These are phyloP conservation scores for Synanthedon vespiformis DNA, from an alignment of 2,888 invertebrate species.

Conservation along the genomic window DNA sequence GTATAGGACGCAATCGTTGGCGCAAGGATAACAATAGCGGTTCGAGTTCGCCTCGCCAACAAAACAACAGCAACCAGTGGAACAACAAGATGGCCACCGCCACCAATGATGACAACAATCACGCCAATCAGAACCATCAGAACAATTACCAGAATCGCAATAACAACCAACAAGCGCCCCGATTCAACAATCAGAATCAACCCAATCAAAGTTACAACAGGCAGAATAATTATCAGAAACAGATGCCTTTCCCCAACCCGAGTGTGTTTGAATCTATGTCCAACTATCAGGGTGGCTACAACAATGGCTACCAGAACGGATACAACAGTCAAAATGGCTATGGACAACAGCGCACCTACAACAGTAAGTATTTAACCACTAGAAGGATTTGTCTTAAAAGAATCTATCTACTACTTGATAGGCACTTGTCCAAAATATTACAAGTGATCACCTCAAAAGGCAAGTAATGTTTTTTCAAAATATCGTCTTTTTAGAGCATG, in stretches of 20 bases:
- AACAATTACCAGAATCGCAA: slow-evolving; percentile 47
- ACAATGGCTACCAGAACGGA: slow-evolving; percentile 63
- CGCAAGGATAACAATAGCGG: slow-evolving; percentile 68
- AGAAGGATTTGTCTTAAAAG: neutral
- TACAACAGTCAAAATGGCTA: slow-evolving; percentile 61
- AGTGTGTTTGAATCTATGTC: slow-evolving; percentile 70
- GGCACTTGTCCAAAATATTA: too few species aligned
- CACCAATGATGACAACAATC: slow-evolving; percentile 31
- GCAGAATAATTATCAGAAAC: slow-evolving; percentile 63
- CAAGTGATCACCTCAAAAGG: too few species aligned
- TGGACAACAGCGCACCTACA: slow-evolving; percentile 51
- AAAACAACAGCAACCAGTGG: slow-evolving; percentile 55
- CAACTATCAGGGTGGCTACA: slow-evolving; percentile 67
- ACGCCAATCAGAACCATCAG: slow-evolving; percentile 8
- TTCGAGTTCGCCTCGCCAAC: slow-evolving; percentile 62
- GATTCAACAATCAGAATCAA: slow-evolving; percentile 60
- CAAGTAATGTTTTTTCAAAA: too few species aligned
- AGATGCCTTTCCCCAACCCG: slow-evolving; percentile 70
- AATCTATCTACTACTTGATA: neutral
- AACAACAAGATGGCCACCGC: slow-evolving; percentile 59
- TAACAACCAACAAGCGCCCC: slow-evolving; percentile 54
- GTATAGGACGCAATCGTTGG: slow-evolving; percentile 71
- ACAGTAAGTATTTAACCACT: slow-evolving; percentile 32
- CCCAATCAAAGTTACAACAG: slow-evolving; percentile 54
- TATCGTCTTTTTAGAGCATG: too few species aligned